Evolutionary conservation across 2,113 vertebrate species (phyloP).

Genomic region (Hydrochoerus hydrochaeris): DNA sequence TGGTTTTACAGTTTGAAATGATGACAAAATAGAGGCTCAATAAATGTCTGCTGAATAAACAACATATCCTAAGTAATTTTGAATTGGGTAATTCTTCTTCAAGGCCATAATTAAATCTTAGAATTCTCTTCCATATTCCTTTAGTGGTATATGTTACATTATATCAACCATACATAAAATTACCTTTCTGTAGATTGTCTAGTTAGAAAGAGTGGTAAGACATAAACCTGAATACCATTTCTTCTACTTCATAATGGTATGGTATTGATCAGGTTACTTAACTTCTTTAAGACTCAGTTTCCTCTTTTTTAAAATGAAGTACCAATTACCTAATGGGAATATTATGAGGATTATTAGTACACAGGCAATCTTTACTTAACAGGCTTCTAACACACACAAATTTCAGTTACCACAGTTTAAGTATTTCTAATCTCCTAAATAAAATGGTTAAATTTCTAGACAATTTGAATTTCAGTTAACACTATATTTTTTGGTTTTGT

Average conservation of each 20-base stretch:
- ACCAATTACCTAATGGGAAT: slow-evolving; percentile 5
- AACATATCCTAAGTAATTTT: slow-evolving; percentile 12
- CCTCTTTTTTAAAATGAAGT: neutral
- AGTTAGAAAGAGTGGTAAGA: slow-evolving; percentile 34
- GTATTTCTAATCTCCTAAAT: neutral
- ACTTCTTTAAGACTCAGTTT: slow-evolving; percentile 19
- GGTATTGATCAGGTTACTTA: neutral
- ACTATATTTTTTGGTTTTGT: neutral
- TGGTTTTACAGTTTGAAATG: neutral
- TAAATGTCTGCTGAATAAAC: slow-evolving; percentile 28
- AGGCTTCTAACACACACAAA: slow-evolving; percentile 16
- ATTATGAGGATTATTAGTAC: slow-evolving; percentile 47
- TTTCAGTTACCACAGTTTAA: slow-evolving; percentile 29
- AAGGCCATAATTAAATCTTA: slow-evolving; percentile 24
- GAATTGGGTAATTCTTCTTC: neutral
- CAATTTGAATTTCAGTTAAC: slow-evolving; percentile 45
- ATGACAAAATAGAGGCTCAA: neutral
- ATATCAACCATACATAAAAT: slow-evolving; percentile 8
- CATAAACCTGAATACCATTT: neutral
- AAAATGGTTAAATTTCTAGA: no score
- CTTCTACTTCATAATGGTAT: neutral
- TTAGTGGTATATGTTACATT: slow-evolving; percentile 26
- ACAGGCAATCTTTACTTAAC: neutral
- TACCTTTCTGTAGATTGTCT: neutral
- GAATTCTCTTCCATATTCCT: neutral